Conservation (phyloP, 1,140 invertebrate genomes). For the Drosophila kanapiae region DNA sequence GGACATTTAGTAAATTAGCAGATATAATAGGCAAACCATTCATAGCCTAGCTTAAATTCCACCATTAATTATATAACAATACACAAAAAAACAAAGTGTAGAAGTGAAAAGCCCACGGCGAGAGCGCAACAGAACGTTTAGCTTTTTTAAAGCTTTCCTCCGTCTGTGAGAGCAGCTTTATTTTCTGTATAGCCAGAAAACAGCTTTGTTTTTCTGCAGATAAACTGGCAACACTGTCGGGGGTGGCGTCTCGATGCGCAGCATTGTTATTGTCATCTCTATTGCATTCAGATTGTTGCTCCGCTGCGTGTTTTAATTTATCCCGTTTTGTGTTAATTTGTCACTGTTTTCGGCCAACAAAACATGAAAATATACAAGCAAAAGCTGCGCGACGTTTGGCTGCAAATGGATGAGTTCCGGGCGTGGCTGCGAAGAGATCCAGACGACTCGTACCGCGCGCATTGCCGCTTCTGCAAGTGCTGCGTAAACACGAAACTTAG, state of each 20-base stretch:
- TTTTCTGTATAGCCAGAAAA: conserved; percentile 25
- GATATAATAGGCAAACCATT: neutral
- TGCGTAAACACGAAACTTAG: conserved; percentile 74
- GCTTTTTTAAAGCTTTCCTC: conserved; percentile 35
- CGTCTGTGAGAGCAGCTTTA: conserved; percentile 10
- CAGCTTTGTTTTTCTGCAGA: conserved; percentile 25
- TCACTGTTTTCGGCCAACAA: neutral
- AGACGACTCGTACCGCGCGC: conserved; percentile 69
- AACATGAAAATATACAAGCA: conserved; percentile 70
- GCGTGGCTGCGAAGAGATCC: conserved; percentile 64
- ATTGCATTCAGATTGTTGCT: conserved; percentile 39
- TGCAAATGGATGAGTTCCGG: conserved; percentile 69
- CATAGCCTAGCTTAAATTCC: neutral
- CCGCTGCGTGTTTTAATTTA: conserved; percentile 8
- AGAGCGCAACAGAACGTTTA: conserved; percentile 17
- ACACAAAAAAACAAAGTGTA: neutral
- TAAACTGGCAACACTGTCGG: conserved; percentile 37
- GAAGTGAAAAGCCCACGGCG: conserved; percentile 4
- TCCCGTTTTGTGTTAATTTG: conserved; percentile 14
- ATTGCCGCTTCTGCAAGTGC: conserved; percentile 70
- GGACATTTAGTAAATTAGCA: neutral
- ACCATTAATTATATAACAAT: neutral
- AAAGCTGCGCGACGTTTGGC: conserved; percentile 68
- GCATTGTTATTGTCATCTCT: conserved; percentile 69
- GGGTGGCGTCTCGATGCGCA: conserved; percentile 26